Evolutionary conservation across 2,888 invertebrate species (phyloP), one percentile per base, ranked within the genome.

Genomic region (Homarus gammarus): DNA sequence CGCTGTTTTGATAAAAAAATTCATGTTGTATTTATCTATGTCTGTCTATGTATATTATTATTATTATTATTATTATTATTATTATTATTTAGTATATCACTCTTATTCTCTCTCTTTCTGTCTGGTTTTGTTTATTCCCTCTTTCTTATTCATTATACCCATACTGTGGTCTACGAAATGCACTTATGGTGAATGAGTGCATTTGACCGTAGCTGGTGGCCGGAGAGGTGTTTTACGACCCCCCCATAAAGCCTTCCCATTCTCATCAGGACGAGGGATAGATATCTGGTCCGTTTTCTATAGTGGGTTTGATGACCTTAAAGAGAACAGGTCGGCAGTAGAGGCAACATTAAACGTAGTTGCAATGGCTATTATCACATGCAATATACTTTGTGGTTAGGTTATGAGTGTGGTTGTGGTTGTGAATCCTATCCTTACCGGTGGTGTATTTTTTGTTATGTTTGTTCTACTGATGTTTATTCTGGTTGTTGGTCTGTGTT

Each of bases 201-300:
- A 75, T 75, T 75, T 44, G 40, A n/a, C 27, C 31, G 27, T 49
- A 44, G 75, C 15, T 36, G 12, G 36, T 10, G 75, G 75, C 10
- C n/a, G 5, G 64, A 6, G 27, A 27, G 44, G 78, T 78, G 31
- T 51, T 78, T 56, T 78, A 56, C 56, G 56, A 6, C 1, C 27
- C 18, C 40, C 18, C 40, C 84, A 84, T 84, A 73, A 77, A 75
- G 84, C 51, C 75, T 84, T 84, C 84, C 84, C 84, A 75, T 84
- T 61, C 84, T 84, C 84, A 73, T 84, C 75, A 75, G 75, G 75
- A 12, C 56, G 31, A 84, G 61, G 61, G 56, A 73, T 56, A 73
- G 56, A 33, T 84, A 73, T 68, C 73, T 72, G 70, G 49, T 33
- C 82, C 82, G 82, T 83, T 83, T 83, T 83, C 82, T 83, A 70